Evolutionary conservation across 2,113 vertebrate genomes (phyloP).

Genomic region (Polyodon spathula): DNA sequence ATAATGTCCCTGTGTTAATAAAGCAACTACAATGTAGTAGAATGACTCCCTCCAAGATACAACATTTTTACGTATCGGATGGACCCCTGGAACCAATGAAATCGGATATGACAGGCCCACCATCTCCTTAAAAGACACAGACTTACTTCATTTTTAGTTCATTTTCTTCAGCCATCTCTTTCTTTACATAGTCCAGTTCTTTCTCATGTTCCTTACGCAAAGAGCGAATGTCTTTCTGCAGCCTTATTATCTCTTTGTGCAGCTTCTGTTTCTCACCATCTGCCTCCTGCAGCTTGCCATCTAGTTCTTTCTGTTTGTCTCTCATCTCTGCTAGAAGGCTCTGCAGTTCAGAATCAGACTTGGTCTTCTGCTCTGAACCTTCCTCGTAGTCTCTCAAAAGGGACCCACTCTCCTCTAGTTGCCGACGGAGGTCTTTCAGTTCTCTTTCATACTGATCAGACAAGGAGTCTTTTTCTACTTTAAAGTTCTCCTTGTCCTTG

Average conservation of each 20-base stretch:
- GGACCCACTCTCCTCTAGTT: conserved; percentile 38
- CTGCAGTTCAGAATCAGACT: conserved; percentile 24
- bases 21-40: too few relatives aligned
- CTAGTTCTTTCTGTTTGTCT: conserved; percentile 46
- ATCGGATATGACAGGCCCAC: not conserved
- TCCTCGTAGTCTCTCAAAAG: conserved; percentile 38
- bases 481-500: conserved; percentile 36
- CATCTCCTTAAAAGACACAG: too few relatives aligned
- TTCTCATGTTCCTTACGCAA: conserved; percentile 82
- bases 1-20: too few relatives aligned
- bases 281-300: conserved; percentile 54
- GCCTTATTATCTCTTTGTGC: conserved; percentile 60
- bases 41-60: too few relatives aligned
- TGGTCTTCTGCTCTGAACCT: conserved; percentile 33
- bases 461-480: conserved; percentile 36
- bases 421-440: conserved; percentile 40
- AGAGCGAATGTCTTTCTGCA: conserved; percentile 77
- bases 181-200: conserved; percentile 75
- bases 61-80: too few relatives aligned
- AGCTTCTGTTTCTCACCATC: conserved; percentile 78
- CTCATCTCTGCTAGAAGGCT: conserved; percentile 26
- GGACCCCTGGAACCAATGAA: not conserved
- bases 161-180: conserved; percentile 73
- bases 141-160: conserved; percentile 79
- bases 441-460: conserved; percentile 43